Evolutionary conservation across 2,888 invertebrate species (phyloP), one percentile per base, ranked within the genome.

Genomic region (Zootermopsis nevadensis): DNA sequence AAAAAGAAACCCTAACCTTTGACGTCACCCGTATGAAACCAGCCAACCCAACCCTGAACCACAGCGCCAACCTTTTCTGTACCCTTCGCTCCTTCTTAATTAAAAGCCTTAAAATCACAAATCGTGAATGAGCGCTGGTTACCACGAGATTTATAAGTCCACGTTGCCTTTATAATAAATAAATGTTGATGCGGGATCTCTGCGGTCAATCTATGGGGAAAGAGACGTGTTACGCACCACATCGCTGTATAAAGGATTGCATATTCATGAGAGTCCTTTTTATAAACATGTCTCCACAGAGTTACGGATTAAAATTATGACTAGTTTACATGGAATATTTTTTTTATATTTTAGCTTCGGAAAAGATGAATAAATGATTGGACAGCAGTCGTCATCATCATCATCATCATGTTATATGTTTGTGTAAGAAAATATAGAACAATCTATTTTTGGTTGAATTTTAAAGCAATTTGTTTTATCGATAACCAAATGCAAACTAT

Each of bases 91-190:
- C 31, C 55, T 30, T 48, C 82, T 82, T 82, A 82, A 82, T 82
- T 82, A 82, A 82, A 76, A 77, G 60, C 77, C 82, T 77, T 82
- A 66, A 76, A 82, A 82, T 82, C 82, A 82, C 77, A 66, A 66
- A 82, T 82, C 76, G 60, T 24, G 74, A 82, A 48, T 35, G 35
- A 15, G 76, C 76, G 69, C 69, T 72, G 81, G 31, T 81, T 72
- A 72, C 38, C 31, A 30, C 24, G 55, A 76, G 82, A 82, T 82
- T 82, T 82, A 82, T 82, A 38, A 35, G 76, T 31, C 27, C 53
- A 24, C 15, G 33, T 38, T 77, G 76, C 31, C 81, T 53, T 77
- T 60, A 77, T 82, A 82, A 82, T 82, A 82, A 82, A 82, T 82
- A 82, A 76, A 60, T 82, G 82, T 30, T 27, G 38, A 31, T 15